phyloP scores from a whole-genome alignment of 2,113 vertebrate genomes.

The Xiphophorus maculatus region DNA sequence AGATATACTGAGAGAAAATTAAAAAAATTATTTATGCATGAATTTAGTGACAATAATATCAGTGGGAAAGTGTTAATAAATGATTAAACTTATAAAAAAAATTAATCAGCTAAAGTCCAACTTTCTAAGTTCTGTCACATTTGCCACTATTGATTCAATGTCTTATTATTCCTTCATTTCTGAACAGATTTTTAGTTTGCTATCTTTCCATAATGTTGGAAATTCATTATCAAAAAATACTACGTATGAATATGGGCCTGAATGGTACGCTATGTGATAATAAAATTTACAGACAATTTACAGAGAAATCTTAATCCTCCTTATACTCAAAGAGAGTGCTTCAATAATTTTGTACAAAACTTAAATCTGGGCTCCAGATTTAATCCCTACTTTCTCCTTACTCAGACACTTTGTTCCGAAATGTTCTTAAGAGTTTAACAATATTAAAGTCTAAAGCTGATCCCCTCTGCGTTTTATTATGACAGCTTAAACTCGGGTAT shows the following conservation, averaged over 20 bases:
- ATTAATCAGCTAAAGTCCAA: not conserved
- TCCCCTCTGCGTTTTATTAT: slow-evolving; percentile 65
- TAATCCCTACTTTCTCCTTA: slow-evolving; percentile 16
- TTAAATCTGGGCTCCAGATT: not conserved
- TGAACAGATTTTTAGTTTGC: not conserved
- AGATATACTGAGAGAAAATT: not conserved
- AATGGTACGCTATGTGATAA: too few species aligned
- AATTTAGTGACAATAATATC: not conserved
- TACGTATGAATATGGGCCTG: too few species aligned
- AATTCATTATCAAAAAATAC: too few species aligned
- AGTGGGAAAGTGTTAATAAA: not conserved
- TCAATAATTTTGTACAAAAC: not conserved
- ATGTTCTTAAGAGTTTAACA: slow-evolving; percentile 40
- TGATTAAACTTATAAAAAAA: not conserved
- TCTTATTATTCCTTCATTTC: not conserved
- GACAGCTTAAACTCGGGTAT: slow-evolving; percentile 59
- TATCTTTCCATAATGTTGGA: not conserved
- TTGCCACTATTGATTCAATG: too few species aligned
- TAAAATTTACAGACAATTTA: too few species aligned
- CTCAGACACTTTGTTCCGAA: slow-evolving; percentile 15
- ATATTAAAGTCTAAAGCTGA: slow-evolving; percentile 56
- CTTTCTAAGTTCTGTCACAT: not conserved
- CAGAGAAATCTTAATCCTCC: not conserved
- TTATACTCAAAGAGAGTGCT: not conserved
- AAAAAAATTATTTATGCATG: not conserved